phyloP scores from a whole-genome alignment of 30 jellyfish, hydroid and myxozoan species.

The Aurelia aurita region DNA sequence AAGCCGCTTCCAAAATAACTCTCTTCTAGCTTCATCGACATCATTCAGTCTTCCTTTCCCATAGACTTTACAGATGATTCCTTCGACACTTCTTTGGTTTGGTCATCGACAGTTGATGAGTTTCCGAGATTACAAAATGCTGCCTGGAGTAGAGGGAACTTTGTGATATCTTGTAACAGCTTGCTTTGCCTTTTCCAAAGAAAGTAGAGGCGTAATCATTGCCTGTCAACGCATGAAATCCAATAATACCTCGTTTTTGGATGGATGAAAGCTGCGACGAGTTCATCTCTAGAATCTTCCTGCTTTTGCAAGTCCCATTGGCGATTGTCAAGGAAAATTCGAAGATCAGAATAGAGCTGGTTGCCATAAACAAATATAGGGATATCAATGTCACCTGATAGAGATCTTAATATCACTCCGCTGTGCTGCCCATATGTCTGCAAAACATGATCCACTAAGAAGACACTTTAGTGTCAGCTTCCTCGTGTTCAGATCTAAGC shows the following conservation, averaged over 20 bases:
- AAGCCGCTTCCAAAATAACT: constrained; percentile 26
- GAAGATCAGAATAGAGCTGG: constrained; percentile 13
- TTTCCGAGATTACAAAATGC: constrained; percentile 34
- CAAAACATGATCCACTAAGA: constrained; percentile 4
- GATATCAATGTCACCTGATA: constrained; percentile 44
- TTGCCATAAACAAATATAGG: constrained; percentile 14
- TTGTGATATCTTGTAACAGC: constrained; percentile 18
- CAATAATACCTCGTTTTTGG: constrained; percentile 26
- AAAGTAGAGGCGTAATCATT: constrained; percentile 40
- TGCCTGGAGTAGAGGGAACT: not conserved
- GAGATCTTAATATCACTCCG: constrained; percentile 33
- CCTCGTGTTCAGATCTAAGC: constrained; percentile 27
- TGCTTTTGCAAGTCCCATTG: constrained; percentile 40
- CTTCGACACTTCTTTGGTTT: constrained; percentile 12
- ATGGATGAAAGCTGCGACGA: constrained; percentile 30
- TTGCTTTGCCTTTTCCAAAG: constrained; percentile 41
- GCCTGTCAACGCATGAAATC: constrained; percentile 44
- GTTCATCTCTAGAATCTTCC: constrained; percentile 27
- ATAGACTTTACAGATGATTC: constrained; percentile 19
- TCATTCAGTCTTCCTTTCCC: constrained; percentile 34
- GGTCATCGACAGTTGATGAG: constrained; percentile 9
- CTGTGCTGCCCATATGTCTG: constrained; percentile 14
- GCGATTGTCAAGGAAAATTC: constrained; percentile 26
- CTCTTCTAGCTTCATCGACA: constrained; percentile 34
- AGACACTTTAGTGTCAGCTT: constrained; percentile 44